Evolutionary conservation across 2,797 vertebrate genomes (phyloP), one percentile per base, ranked within the genome.

Genomic region (Decapterus maruadsi): DNA sequence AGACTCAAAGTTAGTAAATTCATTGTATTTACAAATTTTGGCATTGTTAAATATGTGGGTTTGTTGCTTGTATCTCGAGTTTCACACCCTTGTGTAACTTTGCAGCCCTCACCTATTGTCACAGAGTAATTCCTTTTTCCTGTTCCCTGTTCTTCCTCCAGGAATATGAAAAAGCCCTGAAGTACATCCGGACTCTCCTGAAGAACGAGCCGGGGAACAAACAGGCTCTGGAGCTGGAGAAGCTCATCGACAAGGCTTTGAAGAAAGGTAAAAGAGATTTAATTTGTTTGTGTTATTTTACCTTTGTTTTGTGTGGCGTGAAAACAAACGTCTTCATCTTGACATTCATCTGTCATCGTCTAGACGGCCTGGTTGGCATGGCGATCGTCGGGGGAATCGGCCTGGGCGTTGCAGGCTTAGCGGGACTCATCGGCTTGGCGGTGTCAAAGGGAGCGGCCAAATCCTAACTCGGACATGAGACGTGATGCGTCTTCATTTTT

Each of bases 311-410:
- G 2, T 59, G 7, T 20, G 2, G 13, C 10, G 17, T n/a, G 2
- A 36, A 20, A 60, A 11, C 31, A 34, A 34, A 34, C 12, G 48
- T 36, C 17, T 59, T 17, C 9, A 17, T 54, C 4, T 57, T 85
- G 12, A 86, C 22, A 0, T 68, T 22, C 10, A 9, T 19, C 14
- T 83, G 46, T 80, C 57, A 59, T 74, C 54, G 7, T 74, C n/a
- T 81, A 98, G 97, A 98, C 57, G 97, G 97, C 10, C 80, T 98
- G 72, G 96, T 98, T 4, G 97, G 97, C 90, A 98, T 98, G 96
- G 97, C 97, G 19, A 98, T 98, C 1, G 96, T 98, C 0, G 97
- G 97, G 0, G 97, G 97, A 31, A 96, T 98, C 76, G 95, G 97
- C 0, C 91, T 98, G 2, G 96, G 97, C 0, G 94, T 97, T 80